Percentiles rank a stretch among this genome's conserved stretches.
Evolutionary conservation across 2,113 vertebrate species (phyloP).

Genomic region (Xyliphius kryptos): DNA sequence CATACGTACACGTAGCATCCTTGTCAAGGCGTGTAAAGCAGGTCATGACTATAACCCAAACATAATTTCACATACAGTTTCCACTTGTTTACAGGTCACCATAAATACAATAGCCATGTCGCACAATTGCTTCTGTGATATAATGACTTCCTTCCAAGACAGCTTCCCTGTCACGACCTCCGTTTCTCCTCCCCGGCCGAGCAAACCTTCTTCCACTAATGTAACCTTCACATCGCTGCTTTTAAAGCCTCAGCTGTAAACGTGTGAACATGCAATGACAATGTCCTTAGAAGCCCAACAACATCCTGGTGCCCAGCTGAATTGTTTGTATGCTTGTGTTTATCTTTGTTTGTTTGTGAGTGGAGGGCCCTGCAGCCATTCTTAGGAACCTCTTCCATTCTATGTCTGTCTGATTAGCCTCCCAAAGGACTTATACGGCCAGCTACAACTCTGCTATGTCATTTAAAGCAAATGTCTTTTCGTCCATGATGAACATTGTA

Average conservation of each 20-base stretch:
- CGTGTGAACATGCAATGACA: too few species aligned
- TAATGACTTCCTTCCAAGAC: slow-evolving; percentile 42
- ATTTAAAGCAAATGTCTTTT: too few species aligned
- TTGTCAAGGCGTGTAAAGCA: slow-evolving; percentile 25
- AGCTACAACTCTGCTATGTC: not conserved
- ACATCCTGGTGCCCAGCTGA: slow-evolving; percentile 38
- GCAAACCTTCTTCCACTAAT: slow-evolving; percentile 3
- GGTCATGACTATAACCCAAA: slow-evolving; percentile 31
- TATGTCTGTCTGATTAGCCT: not conserved
- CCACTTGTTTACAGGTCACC: slow-evolving; percentile 24
- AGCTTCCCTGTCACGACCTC: slow-evolving; percentile 27
- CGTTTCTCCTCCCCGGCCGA: slow-evolving; percentile 3
- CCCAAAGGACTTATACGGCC: not conserved
- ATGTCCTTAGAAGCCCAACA: slow-evolving; percentile 46
- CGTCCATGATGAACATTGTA: too few species aligned
- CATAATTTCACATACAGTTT: slow-evolving; percentile 31
- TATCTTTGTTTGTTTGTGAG: slow-evolving; percentile 12
- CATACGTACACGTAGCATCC: slow-evolving; percentile 6
- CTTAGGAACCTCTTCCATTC: slow-evolving; percentile 24
- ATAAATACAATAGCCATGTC: slow-evolving; percentile 40
- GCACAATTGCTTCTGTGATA: slow-evolving; percentile 35
- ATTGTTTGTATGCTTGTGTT: slow-evolving; percentile 9
- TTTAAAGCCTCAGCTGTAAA: too few species aligned
- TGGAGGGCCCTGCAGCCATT: not conserved
- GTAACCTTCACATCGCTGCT: slow-evolving; percentile 21